Evolutionary conservation across 2,797 vertebrate species (phyloP), one percentile per base, ranked within the genome.

Genomic region (Cheirogaleus major): DNA sequence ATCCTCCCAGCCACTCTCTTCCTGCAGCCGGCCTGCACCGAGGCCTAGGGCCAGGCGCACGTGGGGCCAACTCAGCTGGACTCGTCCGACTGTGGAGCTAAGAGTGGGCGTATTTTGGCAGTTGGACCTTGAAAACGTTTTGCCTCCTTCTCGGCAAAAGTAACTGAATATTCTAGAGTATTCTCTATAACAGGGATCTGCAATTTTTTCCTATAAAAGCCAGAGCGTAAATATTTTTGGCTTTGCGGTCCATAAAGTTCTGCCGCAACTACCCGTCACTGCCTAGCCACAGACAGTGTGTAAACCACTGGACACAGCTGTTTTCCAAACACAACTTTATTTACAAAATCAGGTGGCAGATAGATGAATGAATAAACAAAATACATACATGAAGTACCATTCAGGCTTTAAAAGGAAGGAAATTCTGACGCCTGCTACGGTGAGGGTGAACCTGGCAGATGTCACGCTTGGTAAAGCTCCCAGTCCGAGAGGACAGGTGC

Each of bases 291-390:
- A 73, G 59, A 70, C 22, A 57, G 50, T 7, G 12, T 81, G 25
- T 41, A 80, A 63, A 80, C 11, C 32, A 78, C 43, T 3, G 4
- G 23, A 5, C 23, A 22, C 38, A 13, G 52, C 32, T 70, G 23
- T 70, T 95, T 70, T 50, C 70, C 45, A n/a, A 35, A 81, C 79
- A 84, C 10, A 95, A 88, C 35, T 73, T 75, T 43, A 61, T 84
- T 93, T 61, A 75, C 43, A 75, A 80, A 95, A 75, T 9, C 14
- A 32, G 27, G 25, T 7, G 20, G 17, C 65, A 59, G 23, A 20
- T 17, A n/a, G 15, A n/a, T 30, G 14, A 93, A 72, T 8, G 23
- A 10, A 65, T 48, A 63, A 30, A 48, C 81, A 89, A 85, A 52
- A 67, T 27, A 5, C 57, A 30, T 27, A 12, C 8, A 43, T 18